A percentile compares a stretch with the other conserved stretches of the same genome.
Conservation (phyloP, 2,888 invertebrate genomes). For the Ctena decussata region DNA sequence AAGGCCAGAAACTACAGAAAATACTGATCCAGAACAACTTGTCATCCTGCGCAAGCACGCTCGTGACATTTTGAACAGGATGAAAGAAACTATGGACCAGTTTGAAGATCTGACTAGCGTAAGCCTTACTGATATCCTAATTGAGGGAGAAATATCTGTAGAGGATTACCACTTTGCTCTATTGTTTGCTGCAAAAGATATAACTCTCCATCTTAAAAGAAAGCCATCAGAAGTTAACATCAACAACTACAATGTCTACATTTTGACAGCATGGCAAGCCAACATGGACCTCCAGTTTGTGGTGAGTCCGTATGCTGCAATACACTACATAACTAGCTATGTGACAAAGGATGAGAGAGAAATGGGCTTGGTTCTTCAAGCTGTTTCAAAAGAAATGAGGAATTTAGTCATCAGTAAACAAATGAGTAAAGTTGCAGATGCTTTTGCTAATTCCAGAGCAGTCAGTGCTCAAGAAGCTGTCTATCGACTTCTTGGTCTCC, state of each 20-base stretch:
- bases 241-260: constrained; percentile 27
- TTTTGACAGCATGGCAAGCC: constrained; percentile 16
- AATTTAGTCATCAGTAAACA: constrained; percentile 66
- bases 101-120: background rate
- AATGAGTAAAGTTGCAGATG: constrained; percentile 35
- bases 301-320: constrained; percentile 26
- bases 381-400: constrained; percentile 54
- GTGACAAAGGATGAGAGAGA: constrained; percentile 40
- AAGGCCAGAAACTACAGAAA: background rate
- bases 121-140: background rate
- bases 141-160: background rate
- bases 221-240: constrained; percentile 19
- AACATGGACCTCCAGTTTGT: constrained; percentile 22
- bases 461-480: constrained; percentile 41
- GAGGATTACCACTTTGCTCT: background rate
- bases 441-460: constrained; percentile 34
- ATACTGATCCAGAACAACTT: background rate
- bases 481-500: constrained; percentile 32
- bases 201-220: constrained; percentile 26
- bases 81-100: background rate
- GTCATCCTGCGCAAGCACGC: background rate
- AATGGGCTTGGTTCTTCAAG: constrained; percentile 31
- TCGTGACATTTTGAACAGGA: background rate
- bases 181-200: constrained; percentile 7
- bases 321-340: constrained; percentile 30